These are phyloP conservation scores for Aethes cnicana DNA, from an alignment of 2,888 invertebrate species.

Conservation along the genomic window DNA sequence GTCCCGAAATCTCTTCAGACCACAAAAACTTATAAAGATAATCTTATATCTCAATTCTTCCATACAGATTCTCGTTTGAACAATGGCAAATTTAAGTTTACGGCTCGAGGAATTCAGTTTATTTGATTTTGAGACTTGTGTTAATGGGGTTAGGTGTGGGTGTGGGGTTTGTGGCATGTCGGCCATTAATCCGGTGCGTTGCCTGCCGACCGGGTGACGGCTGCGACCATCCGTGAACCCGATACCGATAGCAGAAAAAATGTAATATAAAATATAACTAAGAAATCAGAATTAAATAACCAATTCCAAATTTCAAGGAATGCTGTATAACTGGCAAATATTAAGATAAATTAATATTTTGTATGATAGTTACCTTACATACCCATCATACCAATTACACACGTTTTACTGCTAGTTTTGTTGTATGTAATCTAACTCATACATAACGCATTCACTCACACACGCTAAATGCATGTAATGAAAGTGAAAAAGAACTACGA, in stretches of 20 bases:
- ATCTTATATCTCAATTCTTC: slow-evolving; percentile 43
- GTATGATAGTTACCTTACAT: too few species aligned
- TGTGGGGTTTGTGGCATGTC: slow-evolving; percentile 38
- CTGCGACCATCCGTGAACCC: slow-evolving; percentile 65
- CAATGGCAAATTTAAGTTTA: slow-evolving; percentile 12
- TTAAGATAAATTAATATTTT: too few species aligned
- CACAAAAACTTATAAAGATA: slow-evolving; percentile 67
- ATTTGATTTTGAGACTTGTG: slow-evolving; percentile 33
- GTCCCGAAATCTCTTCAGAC: slow-evolving; percentile 57
- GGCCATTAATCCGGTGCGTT: slow-evolving; percentile 57
- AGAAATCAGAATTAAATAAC: too few species aligned
- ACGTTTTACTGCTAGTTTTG: too few species aligned
- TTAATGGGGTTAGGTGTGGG: slow-evolving; percentile 30
- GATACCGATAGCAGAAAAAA: slow-evolving; percentile 57
- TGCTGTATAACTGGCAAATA: too few species aligned
- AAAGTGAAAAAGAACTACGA: too few species aligned
- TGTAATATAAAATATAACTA: background rate
- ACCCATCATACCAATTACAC: too few species aligned
- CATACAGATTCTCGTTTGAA: slow-evolving; percentile 51
- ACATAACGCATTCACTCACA: too few species aligned
- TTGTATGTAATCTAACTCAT: too few species aligned
- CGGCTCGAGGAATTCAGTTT: background rate
- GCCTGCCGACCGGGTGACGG: slow-evolving; percentile 58
- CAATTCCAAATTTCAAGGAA: too few species aligned
- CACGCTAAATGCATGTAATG: too few species aligned